Evolutionary conservation across 2,797 vertebrate species (phyloP).

Genomic region (Coregonus sp.): DNA sequence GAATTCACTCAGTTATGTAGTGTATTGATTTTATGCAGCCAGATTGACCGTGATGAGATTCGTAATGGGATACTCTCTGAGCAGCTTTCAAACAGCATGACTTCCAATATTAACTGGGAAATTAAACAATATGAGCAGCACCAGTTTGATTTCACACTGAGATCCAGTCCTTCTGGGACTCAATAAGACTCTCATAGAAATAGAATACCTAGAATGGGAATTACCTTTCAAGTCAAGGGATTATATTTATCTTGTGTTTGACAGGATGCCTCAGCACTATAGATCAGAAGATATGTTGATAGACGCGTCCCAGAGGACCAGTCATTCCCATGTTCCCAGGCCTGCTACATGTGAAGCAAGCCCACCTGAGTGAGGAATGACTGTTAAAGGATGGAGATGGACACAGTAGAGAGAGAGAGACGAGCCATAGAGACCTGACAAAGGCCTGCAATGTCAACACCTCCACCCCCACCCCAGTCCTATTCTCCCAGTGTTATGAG

Average conservation of each 20-base stretch:
- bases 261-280: not conserved
- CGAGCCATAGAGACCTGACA: not conserved
- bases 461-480: not conserved
- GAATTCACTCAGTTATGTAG: conserved; percentile 29
- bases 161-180: not conserved
- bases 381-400: conserved; percentile 8
- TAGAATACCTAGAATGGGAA: not conserved
- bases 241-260: not conserved
- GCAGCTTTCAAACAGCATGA: conserved; percentile 17
- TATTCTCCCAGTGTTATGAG: not conserved
- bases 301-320: not conserved
- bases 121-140: conserved; percentile 22
- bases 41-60: conserved; percentile 32
- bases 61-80: conserved; percentile 12
- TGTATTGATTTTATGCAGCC: conserved; percentile 26
- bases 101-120: conserved; percentile 2
- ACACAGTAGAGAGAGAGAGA: conserved; percentile 18
- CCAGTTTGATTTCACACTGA: not conserved
- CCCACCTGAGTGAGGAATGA: conserved; percentile 10
- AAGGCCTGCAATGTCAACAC: not conserved
- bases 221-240: not conserved
- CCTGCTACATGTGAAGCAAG: not conserved
- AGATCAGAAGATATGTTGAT: not conserved
- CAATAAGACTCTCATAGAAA: not conserved
- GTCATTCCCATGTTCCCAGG: conserved; percentile 11